These are phyloP conservation scores for Porites divaricata DNA, from an alignment of 92 coral and sea anemone genomes.

Conservation along the genomic window DNA sequence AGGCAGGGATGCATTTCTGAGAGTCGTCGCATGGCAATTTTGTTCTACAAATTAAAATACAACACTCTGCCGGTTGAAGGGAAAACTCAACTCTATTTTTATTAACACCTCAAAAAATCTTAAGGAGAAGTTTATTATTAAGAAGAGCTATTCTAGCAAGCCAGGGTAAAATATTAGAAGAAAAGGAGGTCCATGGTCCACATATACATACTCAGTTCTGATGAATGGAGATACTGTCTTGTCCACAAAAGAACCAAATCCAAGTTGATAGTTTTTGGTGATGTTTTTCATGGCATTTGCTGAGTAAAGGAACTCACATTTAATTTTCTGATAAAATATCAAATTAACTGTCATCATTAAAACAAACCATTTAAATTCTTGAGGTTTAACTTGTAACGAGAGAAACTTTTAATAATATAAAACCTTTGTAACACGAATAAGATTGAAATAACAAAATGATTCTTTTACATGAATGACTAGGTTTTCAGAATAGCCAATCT, in stretches of 20 bases:
- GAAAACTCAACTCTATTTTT: neutral
- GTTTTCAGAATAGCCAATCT: too few relatives aligned
- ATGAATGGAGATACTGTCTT: slow-evolving; percentile 83
- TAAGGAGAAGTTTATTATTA: neutral
- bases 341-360: too few relatives aligned
- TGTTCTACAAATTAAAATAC: slow-evolving; percentile 42
- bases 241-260: slow-evolving; percentile 97
- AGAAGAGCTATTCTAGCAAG: too few relatives aligned
- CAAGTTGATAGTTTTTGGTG: slow-evolving; percentile 76
- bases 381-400: too few relatives aligned
- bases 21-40: slow-evolving; percentile 22
- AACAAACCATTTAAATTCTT: too few relatives aligned
- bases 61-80: neutral
- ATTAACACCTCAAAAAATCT: slow-evolving; percentile 20
- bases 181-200: too few relatives aligned
- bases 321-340: too few relatives aligned
- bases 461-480: too few relatives aligned
- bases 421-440: too few relatives aligned
- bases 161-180: too few relatives aligned
- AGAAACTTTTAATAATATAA: too few relatives aligned
- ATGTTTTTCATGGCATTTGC: slow-evolving; percentile 77
- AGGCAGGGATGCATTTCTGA: slow-evolving; percentile 52
- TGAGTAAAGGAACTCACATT: slow-evolving; percentile 1
- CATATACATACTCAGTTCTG: slow-evolving; percentile 76
- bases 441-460: too few relatives aligned